Evolutionary conservation across 2,113 vertebrate species (phyloP).

Genomic region (Sialia sialis): DNA sequence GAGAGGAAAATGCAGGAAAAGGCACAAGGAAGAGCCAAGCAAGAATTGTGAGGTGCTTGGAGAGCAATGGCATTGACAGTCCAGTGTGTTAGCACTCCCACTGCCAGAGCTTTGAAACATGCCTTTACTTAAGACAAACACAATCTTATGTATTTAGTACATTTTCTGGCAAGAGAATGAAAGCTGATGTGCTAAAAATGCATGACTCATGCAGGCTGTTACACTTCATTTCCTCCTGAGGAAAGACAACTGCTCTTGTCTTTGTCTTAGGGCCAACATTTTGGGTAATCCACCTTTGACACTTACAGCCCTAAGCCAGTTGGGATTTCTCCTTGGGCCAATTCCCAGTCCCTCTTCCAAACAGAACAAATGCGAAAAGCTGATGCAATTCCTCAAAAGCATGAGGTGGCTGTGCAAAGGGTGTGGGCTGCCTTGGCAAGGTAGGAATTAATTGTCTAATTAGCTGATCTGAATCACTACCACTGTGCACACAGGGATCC

Average conservation of each 20-base stretch:
- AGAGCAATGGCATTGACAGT: background rate
- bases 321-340: background rate
- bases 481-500: background rate
- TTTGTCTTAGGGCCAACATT: background rate
- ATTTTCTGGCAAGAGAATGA: background rate
- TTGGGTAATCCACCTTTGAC: constrained; percentile 27
- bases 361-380: background rate
- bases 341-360: background rate
- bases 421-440: background rate
- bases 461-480: background rate
- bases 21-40: background rate
- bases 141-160: background rate
- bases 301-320: background rate
- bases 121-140: background rate
- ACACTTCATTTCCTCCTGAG: constrained; percentile 42
- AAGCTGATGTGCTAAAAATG: constrained; percentile 31
- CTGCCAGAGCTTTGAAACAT: constrained; percentile 26
- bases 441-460: background rate
- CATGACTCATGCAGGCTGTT: constrained; percentile 35
- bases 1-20: background rate
- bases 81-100: background rate
- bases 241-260: background rate
- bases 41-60: background rate
- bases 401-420: background rate
- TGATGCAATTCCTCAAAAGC: background rate